Percentiles rank a stretch among this genome's conserved stretches.
Evolutionary conservation across 2,888 invertebrate genomes (phyloP).

Genomic region (Erebia palarica): DNA sequence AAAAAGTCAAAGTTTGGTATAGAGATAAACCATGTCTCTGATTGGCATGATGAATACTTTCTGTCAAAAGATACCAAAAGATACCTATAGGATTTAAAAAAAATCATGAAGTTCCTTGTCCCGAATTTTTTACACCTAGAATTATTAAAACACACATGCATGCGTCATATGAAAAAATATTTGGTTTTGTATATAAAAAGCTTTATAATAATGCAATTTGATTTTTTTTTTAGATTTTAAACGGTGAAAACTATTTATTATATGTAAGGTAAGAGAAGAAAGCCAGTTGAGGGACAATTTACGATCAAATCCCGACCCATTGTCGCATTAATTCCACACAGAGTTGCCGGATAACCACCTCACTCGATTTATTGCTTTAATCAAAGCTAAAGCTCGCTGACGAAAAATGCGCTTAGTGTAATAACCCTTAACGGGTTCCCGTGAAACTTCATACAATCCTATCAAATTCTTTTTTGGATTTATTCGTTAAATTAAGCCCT

Average conservation of each 20-base stretch:
- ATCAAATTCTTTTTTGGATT: background rate
- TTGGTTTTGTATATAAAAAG: background rate
- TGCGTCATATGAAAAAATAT: too few species aligned
- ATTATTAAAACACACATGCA: too few species aligned
- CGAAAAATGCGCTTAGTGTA: constrained; percentile 66
- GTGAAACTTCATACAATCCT: constrained; percentile 15
- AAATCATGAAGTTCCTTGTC: too few species aligned
- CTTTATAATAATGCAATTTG: background rate
- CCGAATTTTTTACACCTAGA: too few species aligned
- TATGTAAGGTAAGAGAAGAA: constrained; percentile 47
- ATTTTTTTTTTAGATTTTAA: background rate
- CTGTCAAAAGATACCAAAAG: background rate
- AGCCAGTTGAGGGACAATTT: constrained; percentile 65
- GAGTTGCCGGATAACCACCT: constrained; percentile 62
- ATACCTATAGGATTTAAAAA: background rate
- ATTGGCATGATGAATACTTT: background rate
- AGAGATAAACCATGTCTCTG: background rate
- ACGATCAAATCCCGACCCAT: constrained; percentile 64
- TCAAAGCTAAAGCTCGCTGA: constrained; percentile 70
- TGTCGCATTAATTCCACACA: constrained; percentile 65
- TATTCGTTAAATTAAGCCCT: background rate
- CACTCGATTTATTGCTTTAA: constrained; percentile 74
- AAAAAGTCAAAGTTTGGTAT: background rate
- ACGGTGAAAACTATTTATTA: constrained; percentile 34
- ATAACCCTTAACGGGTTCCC: constrained; percentile 46